A percentile compares a stretch with the other conserved stretches of the same genome.
These are phyloP conservation scores for Oreochromis aureus DNA, from an alignment of 2,113 vertebrate species.

Conservation along the genomic window DNA sequence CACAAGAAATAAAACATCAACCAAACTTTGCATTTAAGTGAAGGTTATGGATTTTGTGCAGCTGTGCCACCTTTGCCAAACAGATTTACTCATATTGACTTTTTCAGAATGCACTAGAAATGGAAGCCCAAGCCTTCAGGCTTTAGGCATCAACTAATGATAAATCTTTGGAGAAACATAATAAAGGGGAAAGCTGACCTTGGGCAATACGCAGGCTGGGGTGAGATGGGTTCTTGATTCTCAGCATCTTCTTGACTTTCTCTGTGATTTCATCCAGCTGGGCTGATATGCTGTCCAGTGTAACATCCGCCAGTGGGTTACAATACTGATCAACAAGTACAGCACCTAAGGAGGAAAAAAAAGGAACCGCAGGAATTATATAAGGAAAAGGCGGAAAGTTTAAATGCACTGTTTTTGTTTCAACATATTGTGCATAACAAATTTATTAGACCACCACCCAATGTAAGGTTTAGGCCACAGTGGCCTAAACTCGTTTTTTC, in stretches of 20 bases:
- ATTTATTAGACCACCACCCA: neutral
- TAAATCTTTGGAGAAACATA: neutral
- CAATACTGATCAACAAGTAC: slow-evolving; percentile 94
- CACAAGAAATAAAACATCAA: neutral
- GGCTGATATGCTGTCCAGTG: slow-evolving; percentile 76
- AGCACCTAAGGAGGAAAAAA: slow-evolving; percentile 73
- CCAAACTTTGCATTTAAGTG: neutral
- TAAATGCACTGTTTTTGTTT: neutral
- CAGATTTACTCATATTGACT: neutral
- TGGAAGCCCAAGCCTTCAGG: neutral
- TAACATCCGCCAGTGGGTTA: slow-evolving; percentile 89
- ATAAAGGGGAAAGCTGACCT: slow-evolving; percentile 40
- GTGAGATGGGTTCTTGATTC: slow-evolving; percentile 82
- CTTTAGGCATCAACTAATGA: neutral
- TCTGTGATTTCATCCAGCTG: slow-evolving; percentile 85
- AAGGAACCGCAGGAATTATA: neutral
- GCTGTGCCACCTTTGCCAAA: neutral
- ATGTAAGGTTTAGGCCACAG: neutral
- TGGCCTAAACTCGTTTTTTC: rapidly evolving
- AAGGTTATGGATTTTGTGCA: neutral
- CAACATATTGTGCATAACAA: rapidly evolving
- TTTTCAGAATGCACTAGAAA: neutral
- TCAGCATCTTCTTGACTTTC: slow-evolving; percentile 85
- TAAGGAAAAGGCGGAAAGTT: neutral
- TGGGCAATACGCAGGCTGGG: slow-evolving; percentile 75